phyloP scores from a whole-genome alignment of 2,888 invertebrate species.

The Abscondita cerata region DNA sequence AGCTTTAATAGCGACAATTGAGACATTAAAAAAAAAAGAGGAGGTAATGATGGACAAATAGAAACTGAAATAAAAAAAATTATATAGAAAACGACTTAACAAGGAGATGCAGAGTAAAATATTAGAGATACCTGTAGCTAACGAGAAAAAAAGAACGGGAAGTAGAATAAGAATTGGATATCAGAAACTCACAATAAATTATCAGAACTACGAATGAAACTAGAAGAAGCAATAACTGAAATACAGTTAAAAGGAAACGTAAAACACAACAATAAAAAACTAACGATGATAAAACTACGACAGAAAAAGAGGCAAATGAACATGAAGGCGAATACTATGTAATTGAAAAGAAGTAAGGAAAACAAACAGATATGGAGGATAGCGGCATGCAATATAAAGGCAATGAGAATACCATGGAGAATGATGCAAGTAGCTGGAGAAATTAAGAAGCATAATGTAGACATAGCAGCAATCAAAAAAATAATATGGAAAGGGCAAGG shows the following conservation, averaged over 20 bases:
- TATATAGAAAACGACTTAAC: background rate
- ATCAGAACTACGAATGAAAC: no score
- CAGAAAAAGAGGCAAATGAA: background rate
- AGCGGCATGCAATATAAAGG: background rate
- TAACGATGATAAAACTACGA: background rate
- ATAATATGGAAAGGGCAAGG: slow-evolving; percentile 22
- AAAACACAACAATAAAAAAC: background rate
- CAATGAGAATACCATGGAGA: no score
- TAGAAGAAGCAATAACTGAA: background rate
- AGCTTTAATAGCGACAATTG: background rate
- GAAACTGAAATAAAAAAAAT: background rate
- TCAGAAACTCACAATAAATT: background rate
- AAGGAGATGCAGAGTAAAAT: background rate
- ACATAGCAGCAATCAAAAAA: slow-evolving; percentile 28
- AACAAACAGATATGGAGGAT: background rate
- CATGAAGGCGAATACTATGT: background rate
- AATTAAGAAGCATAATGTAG: slow-evolving; percentile 20
- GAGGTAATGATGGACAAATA: no score
- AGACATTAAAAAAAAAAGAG: background rate
- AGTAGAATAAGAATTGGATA: background rate
- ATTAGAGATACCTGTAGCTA: background rate
- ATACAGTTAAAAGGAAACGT: background rate
- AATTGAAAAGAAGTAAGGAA: background rate
- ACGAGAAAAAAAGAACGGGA: background rate
- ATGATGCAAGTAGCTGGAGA: slow-evolving; percentile 27